A percentile compares a stretch with the other conserved stretches of the same genome.
Conservation (phyloP, 2,113 vertebrate species). For the Calypte anna region DNA sequence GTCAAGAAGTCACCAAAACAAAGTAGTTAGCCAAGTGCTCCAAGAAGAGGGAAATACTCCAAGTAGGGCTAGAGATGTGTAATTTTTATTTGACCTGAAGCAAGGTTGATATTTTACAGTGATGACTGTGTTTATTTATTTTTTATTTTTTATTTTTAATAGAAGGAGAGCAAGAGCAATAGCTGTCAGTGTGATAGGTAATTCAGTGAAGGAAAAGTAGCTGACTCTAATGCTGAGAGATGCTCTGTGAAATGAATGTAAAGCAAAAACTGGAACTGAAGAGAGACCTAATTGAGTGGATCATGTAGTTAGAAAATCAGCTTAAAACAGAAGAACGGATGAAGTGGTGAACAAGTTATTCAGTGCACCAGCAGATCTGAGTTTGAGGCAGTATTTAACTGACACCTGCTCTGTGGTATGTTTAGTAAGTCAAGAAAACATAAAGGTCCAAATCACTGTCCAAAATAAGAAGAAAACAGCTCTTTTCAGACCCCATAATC, state of each 20-base stretch:
- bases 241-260: not conserved
- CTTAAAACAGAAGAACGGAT: not conserved
- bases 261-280: not conserved
- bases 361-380: not conserved
- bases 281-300: not conserved
- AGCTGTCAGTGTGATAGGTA: not conserved
- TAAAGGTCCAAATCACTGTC: not conserved
- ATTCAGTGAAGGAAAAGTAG: not conserved
- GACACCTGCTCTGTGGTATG: fast-evolving
- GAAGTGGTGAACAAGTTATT: not conserved
- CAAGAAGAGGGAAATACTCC: not conserved
- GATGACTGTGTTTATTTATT: not conserved
- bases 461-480: not conserved
- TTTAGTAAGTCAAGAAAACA: not conserved
- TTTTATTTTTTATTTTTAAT: not conserved
- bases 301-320: not conserved
- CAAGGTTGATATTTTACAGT: not conserved
- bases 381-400: not conserved
- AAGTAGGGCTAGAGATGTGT: not conserved
- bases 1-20: not conserved
- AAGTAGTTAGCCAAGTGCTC: not conserved
- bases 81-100: not conserved
- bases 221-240: not conserved
- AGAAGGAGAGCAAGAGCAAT: not conserved
- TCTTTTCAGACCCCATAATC: not conserved